A percentile compares a stretch with the other conserved stretches of the same genome.
phyloP scores from a whole-genome alignment of 2,797 vertebrate species.

The Brachyalestes nurse region DNA sequence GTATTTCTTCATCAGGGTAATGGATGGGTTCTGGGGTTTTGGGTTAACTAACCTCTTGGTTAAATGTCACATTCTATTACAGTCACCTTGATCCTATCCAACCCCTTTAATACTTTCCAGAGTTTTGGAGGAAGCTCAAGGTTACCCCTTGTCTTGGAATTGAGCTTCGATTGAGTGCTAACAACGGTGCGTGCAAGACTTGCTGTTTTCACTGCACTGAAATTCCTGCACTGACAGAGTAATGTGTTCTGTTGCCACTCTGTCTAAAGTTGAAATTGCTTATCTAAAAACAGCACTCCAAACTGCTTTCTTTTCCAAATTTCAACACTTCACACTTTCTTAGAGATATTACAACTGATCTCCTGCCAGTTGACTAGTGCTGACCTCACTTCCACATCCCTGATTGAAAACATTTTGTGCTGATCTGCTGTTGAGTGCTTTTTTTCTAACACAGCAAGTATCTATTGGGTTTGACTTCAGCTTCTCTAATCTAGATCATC shows the following conservation, averaged over 20 bases:
- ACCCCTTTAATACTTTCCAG: slow-evolving; percentile 72
- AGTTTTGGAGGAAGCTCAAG: slow-evolving; percentile 70
- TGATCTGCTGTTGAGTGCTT: slow-evolving; percentile 35
- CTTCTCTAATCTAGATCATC: background rate
- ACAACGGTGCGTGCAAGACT: slow-evolving; percentile 61
- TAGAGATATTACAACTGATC: slow-evolving; percentile 61
- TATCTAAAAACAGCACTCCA: slow-evolving; percentile 70
- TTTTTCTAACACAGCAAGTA: background rate
- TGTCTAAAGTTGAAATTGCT: slow-evolving; percentile 73
- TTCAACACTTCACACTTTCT: slow-evolving; percentile 61
- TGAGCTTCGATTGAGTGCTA: slow-evolving; percentile 56
- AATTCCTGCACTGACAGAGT: slow-evolving; percentile 67
- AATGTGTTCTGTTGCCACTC: slow-evolving; percentile 67
- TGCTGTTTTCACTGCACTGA: slow-evolving; percentile 54
- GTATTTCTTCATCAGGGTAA: slow-evolving; percentile 52
- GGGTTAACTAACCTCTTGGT: slow-evolving; percentile 63
- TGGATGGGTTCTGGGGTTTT: slow-evolving; percentile 49
- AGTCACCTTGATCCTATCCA: slow-evolving; percentile 67
- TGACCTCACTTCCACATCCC: slow-evolving; percentile 31
- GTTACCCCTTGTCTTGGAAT: slow-evolving; percentile 64
- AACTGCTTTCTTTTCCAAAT: slow-evolving; percentile 60
- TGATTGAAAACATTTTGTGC: slow-evolving; percentile 46
- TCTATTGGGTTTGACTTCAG: background rate
- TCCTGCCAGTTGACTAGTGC: slow-evolving; percentile 56
- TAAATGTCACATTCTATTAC: slow-evolving; percentile 68